Conservation (phyloP, 2,888 invertebrate genomes). For the Leucophenga maculata region DNA sequence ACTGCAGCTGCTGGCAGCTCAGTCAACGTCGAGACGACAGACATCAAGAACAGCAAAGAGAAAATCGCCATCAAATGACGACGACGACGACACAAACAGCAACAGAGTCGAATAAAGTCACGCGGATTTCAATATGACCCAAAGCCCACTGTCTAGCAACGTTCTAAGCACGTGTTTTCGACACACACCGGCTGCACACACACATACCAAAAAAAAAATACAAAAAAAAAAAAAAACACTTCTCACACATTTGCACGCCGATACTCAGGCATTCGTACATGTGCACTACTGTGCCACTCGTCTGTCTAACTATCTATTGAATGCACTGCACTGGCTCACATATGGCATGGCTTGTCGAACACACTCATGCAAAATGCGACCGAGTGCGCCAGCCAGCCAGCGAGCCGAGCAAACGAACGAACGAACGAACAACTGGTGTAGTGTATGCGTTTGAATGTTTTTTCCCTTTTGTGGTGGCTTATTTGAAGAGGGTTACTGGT, state of each 20-base stretch:
- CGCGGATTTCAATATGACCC: conserved; percentile 72
- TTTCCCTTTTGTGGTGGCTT: too few relatives aligned
- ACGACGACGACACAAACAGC: conserved; percentile 33
- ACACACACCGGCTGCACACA: conserved; percentile 46
- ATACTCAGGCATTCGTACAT: conserved; percentile 10
- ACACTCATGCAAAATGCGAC: too few relatives aligned
- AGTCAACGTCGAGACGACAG: too few relatives aligned
- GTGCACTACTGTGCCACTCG: neutral
- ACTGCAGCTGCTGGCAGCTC: too few relatives aligned
- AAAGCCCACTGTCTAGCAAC: conserved; percentile 68
- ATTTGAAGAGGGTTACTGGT: too few relatives aligned
- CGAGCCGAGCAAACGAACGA: too few relatives aligned
- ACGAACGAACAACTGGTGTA: too few relatives aligned
- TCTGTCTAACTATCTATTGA: conserved; percentile 1
- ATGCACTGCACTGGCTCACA: conserved; percentile 5
- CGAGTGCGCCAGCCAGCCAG: too few relatives aligned
- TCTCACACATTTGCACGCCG: conserved; percentile 22
- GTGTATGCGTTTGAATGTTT: too few relatives aligned
- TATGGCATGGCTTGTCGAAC: neutral
- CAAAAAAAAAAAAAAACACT: conserved; percentile 29
- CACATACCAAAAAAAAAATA: conserved; percentile 27
- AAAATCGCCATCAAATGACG: conserved; percentile 28
- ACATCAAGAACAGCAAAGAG: conserved; percentile 18
- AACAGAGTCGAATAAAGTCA: conserved; percentile 60
- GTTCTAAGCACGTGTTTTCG: conserved; percentile 71